Conservation (phyloP, 2,113 vertebrate species). For the Xiphorhynchus elegans region DNA sequence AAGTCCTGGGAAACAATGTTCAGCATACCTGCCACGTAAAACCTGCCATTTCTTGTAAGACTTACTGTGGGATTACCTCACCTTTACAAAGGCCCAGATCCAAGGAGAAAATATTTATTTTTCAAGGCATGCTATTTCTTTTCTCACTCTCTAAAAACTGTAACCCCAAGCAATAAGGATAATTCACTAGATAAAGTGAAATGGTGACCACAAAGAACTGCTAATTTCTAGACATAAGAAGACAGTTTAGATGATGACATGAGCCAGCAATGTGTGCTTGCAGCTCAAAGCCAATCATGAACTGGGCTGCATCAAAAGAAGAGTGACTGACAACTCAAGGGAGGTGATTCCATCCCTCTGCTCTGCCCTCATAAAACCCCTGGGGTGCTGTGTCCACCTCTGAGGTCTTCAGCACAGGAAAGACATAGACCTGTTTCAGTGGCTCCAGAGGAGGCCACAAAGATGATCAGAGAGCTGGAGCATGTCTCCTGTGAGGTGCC, state of each 20-base stretch:
- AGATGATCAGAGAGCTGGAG: background rate
- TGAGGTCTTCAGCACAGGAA: background rate
- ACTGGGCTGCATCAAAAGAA: background rate
- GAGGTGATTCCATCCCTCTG: background rate
- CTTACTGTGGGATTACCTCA: background rate
- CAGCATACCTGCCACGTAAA: background rate
- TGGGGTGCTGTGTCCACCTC: background rate
- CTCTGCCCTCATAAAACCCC: background rate
- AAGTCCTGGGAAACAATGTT: conserved; percentile 29
- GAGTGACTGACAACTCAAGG: background rate
- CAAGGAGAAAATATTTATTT: background rate
- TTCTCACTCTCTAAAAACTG: background rate
- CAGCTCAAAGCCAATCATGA: background rate
- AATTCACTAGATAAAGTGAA: background rate
- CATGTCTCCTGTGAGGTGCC: background rate
- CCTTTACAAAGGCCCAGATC: background rate
- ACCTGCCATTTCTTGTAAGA: background rate
- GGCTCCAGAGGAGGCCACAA: background rate
- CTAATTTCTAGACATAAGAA: background rate
- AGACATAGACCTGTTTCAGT: background rate
- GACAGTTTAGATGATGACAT: background rate
- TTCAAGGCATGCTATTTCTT: background rate
- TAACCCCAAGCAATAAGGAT: background rate
- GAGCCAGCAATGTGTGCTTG: background rate
- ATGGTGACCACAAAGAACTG: background rate